Percentiles rank a stretch among this genome's conserved stretches.
These are phyloP conservation scores for Peromyscus maniculatus DNA, from an alignment of 2,113 vertebrate species.

Conservation along the genomic window DNA sequence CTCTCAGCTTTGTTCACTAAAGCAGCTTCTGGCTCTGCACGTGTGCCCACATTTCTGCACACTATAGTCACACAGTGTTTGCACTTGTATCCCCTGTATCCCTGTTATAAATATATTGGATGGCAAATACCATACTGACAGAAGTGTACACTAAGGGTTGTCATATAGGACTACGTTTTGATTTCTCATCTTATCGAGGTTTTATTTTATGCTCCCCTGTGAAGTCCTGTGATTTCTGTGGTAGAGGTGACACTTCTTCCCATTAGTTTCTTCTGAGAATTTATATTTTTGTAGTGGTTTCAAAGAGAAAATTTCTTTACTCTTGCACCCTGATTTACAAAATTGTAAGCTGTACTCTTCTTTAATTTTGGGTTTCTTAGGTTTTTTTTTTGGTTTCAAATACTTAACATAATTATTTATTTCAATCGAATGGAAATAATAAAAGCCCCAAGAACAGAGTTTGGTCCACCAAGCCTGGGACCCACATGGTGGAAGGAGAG, in stretches of 20 bases:
- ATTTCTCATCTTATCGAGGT: not conserved
- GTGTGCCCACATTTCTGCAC: not conserved
- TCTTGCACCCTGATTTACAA: not conserved
- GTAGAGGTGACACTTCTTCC: not conserved
- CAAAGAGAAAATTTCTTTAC: not conserved
- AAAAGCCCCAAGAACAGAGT: not conserved
- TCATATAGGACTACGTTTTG: not conserved
- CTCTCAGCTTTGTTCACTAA: not conserved
- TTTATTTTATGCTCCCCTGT: not conserved
- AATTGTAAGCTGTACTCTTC: not conserved
- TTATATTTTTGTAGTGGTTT: not conserved
- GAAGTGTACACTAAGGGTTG: not conserved
- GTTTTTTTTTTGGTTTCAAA: not conserved
- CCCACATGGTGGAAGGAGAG: not conserved
- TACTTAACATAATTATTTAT: not conserved
- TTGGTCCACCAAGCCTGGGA: not conserved
- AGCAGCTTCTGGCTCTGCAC: not conserved
- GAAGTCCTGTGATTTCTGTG: not conserved
- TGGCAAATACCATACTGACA: not conserved
- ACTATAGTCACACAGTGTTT: not conserved
- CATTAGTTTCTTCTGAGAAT: not conserved
- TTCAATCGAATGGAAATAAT: not conserved
- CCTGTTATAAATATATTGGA: not conserved
- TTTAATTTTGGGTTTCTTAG: conserved; percentile 8
- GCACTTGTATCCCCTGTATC: not conserved